phyloP scores from a whole-genome alignment of 92 coral and sea anemone species.

The Actinernus sp. region DNA sequence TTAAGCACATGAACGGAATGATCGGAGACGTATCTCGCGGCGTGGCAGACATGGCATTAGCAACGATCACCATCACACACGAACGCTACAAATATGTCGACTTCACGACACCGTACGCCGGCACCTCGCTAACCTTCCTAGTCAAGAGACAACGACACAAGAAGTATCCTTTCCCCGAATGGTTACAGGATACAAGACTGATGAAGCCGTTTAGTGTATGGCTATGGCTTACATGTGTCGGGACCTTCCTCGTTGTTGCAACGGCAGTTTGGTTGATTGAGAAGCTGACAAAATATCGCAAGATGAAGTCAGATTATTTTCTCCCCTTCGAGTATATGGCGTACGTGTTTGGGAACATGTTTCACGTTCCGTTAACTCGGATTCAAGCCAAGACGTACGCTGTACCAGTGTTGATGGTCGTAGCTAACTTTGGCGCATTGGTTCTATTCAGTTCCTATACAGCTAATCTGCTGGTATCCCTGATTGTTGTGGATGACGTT shows the following conservation, averaged over 20 bases:
- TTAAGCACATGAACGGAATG: slow-evolving; percentile 86
- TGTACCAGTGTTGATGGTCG: slow-evolving; percentile 85
- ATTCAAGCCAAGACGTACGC: slow-evolving; percentile 81
- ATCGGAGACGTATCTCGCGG: slow-evolving; percentile 89
- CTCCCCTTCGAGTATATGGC: slow-evolving; percentile 84
- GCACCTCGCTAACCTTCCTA: slow-evolving; percentile 75
- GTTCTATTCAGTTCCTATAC: slow-evolving; percentile 90
- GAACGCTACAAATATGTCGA: slow-evolving; percentile 75
- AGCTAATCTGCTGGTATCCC: slow-evolving; percentile 88
- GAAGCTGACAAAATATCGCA: slow-evolving; percentile 29
- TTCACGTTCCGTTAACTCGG: slow-evolving; percentile 84
- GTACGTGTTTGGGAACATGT: slow-evolving; percentile 88
- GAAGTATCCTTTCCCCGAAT: slow-evolving; percentile 58
- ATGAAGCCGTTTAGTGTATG: slow-evolving; percentile 78
- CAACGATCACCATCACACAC: slow-evolving; percentile 81
- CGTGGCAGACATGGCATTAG: slow-evolving; percentile 92
- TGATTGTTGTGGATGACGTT: slow-evolving; percentile 75
- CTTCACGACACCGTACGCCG: slow-evolving; percentile 84
- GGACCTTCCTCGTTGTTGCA: slow-evolving; percentile 53
- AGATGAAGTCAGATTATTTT: slow-evolving; percentile 45
- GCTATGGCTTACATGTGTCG: slow-evolving; percentile 80
- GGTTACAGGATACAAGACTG: slow-evolving; percentile 73
- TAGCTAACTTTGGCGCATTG: slow-evolving; percentile 80
- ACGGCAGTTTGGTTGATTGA: slow-evolving; percentile 78
- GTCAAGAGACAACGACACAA: slow-evolving; percentile 48